Percentiles rank a stretch among this genome's conserved stretches.
phyloP scores from a whole-genome alignment of 2,888 invertebrate species.

The Tolmerus cingulatus region DNA sequence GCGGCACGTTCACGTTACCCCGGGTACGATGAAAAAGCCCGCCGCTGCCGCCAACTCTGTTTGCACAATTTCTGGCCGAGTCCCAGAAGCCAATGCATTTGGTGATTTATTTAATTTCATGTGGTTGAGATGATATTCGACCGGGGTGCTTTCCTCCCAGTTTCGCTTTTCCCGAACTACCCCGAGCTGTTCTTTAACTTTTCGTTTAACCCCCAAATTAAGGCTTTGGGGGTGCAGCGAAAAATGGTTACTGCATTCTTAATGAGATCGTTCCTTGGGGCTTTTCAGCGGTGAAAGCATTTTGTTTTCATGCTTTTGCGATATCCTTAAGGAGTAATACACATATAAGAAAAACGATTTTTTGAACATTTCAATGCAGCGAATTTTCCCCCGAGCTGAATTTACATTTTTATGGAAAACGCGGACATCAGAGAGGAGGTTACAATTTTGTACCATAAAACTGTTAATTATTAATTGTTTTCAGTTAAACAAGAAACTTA shows the following conservation, averaged over 20 bases:
- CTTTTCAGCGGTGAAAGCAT: conserved; percentile 30
- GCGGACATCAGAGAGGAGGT: background rate
- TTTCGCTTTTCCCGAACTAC: conserved; percentile 1
- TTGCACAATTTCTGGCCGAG: conserved; percentile 26
- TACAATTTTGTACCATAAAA: background rate
- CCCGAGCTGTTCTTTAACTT: conserved; percentile 12
- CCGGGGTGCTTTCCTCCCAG: background rate
- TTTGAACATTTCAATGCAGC: conserved; percentile 31
- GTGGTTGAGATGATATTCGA: background rate
- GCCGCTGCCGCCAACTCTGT: conserved; percentile 41
- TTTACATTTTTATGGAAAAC: conserved; percentile 10
- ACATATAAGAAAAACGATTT: conserved; percentile 33
- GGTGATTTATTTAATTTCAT: conserved; percentile 47
- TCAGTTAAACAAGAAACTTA: background rate
- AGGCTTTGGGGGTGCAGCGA: conserved; percentile 37
- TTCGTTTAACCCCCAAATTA: conserved; percentile 35
- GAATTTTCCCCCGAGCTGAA: background rate
- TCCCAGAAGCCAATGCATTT: conserved; percentile 37
- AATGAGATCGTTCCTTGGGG: conserved; percentile 44
- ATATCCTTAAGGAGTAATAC: conserved; percentile 19
- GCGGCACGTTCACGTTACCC: background rate
- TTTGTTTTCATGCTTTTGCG: conserved; percentile 31
- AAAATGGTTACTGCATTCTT: conserved; percentile 47
- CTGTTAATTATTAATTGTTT: background rate
- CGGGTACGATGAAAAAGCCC: conserved; percentile 15